These are phyloP conservation scores for Dioctria linearis DNA, from an alignment of 2,888 invertebrate genomes.

Conservation along the genomic window DNA sequence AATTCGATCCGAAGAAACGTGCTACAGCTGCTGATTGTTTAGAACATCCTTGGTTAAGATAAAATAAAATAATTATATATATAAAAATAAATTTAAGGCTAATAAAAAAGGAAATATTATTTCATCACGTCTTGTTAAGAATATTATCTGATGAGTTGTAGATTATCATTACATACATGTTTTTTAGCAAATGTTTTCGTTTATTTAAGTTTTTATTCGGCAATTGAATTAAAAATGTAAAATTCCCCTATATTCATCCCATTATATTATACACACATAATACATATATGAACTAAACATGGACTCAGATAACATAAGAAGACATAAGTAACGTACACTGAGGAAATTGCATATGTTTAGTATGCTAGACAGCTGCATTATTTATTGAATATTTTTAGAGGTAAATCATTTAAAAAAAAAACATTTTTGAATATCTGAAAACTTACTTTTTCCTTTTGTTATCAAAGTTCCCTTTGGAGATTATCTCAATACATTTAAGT, in stretches of 20 bases:
- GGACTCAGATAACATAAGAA: constrained; percentile 2
- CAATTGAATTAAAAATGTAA: neutral
- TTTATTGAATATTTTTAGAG: constrained; percentile 39
- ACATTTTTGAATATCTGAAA: constrained; percentile 25
- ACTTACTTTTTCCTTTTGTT: constrained; percentile 32
- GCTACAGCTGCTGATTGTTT: constrained; percentile 96
- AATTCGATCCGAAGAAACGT: constrained; percentile 92
- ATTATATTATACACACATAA: constrained; percentile 15
- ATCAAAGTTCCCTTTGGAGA: constrained; percentile 27
- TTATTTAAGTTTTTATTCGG: constrained; percentile 23
- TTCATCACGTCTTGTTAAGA: constrained; percentile 42
- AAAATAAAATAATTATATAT: constrained; percentile 64
- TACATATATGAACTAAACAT: constrained; percentile 18
- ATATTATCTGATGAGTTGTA: constrained; percentile 33
- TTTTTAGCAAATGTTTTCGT: constrained; percentile 34
- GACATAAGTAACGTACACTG: constrained; percentile 1
- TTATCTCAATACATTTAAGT: constrained; percentile 21
- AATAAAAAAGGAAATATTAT: constrained; percentile 34
- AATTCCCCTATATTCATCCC: constrained; percentile 17
- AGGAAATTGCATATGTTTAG: constrained; percentile 31
- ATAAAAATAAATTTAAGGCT: constrained; percentile 28
- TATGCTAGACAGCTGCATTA: constrained; percentile 26
- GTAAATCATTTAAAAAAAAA: neutral
- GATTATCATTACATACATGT: constrained; percentile 14
- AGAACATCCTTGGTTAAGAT: constrained; percentile 92